Conservation (phyloP, 2,888 invertebrate genomes). For the Gryllus longicercus region DNA sequence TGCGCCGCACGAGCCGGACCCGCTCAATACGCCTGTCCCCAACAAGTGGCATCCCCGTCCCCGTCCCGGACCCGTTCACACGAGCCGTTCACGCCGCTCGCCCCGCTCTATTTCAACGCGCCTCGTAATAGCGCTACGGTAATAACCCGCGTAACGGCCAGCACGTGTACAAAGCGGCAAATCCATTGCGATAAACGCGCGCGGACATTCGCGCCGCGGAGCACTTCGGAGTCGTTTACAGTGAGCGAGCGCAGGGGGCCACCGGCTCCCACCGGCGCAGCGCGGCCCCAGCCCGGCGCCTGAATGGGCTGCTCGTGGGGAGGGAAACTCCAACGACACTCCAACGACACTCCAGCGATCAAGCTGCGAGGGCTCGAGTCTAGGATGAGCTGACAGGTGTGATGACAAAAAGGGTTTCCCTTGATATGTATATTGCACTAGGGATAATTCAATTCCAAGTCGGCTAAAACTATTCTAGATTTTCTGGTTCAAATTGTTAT, state of each 20-base stretch:
- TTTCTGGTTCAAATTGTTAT: too few relatives aligned
- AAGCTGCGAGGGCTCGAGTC: too few relatives aligned
- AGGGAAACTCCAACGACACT: too few relatives aligned
- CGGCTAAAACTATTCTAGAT: too few relatives aligned
- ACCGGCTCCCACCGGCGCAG: background rate
- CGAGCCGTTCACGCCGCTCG: background rate
- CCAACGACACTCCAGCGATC: too few relatives aligned
- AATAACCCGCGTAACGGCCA: background rate
- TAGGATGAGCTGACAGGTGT: too few relatives aligned
- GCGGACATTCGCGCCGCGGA: background rate
- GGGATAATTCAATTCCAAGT: too few relatives aligned
- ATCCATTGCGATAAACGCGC: background rate
- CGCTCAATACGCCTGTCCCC: too few relatives aligned
- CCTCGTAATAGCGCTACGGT: background rate
- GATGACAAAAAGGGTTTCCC: too few relatives aligned
- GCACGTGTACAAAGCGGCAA: background rate
- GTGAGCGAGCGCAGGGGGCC: background rate
- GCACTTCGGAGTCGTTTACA: background rate
- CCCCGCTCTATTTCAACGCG: constrained; percentile 8
- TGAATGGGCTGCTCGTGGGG: too few relatives aligned
- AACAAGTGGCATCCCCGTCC: background rate
- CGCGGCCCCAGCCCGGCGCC: background rate
- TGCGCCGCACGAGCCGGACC: too few relatives aligned
- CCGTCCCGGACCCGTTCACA: constrained; percentile 6
- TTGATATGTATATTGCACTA: too few relatives aligned